phyloP scores from a whole-genome alignment of 2,888 invertebrate species.

The Syrista parreyssii region DNA sequence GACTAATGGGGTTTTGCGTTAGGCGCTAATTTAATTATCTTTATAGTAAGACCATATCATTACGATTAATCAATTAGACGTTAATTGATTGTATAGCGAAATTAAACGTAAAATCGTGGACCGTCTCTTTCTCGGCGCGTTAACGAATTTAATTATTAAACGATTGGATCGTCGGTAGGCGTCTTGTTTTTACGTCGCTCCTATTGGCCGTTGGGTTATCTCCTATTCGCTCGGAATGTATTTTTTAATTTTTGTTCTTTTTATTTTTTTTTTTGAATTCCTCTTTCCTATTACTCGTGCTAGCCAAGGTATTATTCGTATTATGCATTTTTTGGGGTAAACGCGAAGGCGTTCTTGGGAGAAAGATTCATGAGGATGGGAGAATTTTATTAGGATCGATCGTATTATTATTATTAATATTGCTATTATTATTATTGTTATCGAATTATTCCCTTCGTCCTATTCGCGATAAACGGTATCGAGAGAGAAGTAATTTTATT shows the following conservation, averaged over 20 bases:
- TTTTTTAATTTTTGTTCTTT: not conserved
- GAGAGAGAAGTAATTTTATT: not conserved
- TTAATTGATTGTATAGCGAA: slow-evolving; percentile 45
- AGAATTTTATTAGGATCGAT: not conserved
- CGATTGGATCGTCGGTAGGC: not conserved
- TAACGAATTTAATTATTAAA: not conserved
- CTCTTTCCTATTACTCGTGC: not conserved
- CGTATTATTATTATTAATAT: not conserved
- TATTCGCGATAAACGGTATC: not conserved
- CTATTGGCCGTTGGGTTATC: not conserved
- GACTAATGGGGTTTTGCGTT: not conserved
- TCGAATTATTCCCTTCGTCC: not conserved
- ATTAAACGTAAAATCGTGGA: not conserved
- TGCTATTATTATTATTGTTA: not conserved
- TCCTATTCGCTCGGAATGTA: not conserved
- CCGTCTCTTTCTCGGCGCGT: not conserved
- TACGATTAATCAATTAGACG: slow-evolving; percentile 50
- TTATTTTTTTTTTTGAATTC: not conserved
- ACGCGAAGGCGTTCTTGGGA: not conserved
- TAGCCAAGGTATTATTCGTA: not conserved
- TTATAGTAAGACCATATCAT: slow-evolving; percentile 58
- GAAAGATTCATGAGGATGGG: not conserved
- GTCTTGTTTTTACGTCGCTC: not conserved
- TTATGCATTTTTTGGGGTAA: not conserved
- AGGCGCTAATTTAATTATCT: slow-evolving; percentile 53